Evolutionary conservation across 1,140 invertebrate genomes (phyloP).

Genomic region (Sycophaga agraensis): DNA sequence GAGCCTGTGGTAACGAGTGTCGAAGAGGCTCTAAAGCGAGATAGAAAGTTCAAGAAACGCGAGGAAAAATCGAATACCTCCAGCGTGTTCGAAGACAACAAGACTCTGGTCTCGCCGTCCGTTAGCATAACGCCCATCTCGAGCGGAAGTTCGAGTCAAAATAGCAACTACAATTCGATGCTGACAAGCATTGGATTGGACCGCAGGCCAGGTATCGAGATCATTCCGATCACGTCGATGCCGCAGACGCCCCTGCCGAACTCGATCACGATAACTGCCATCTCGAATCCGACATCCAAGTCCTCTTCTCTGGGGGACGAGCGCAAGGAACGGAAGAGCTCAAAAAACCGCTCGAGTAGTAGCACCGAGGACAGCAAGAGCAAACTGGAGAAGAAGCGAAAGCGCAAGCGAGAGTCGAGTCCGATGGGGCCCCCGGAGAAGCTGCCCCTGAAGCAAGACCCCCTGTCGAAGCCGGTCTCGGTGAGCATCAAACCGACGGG

Average conservation of each 20-base stretch:
- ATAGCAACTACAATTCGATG: constrained; percentile 64
- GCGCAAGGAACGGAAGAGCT: constrained; percentile 66
- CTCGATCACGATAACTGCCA: constrained; percentile 84
- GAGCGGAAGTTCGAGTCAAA: constrained; percentile 40
- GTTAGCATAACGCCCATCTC: constrained; percentile 79
- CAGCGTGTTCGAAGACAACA: constrained; percentile 61
- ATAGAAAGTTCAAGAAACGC: constrained; percentile 50
- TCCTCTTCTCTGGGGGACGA: constrained; percentile 63
- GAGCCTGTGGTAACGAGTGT: constrained; percentile 59
- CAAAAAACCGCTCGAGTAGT: constrained; percentile 55
- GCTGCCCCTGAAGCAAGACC: constrained; percentile 66
- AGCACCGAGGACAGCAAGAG: constrained; percentile 58
- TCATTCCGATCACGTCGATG: constrained; percentile 71
- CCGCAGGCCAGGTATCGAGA: constrained; percentile 75
- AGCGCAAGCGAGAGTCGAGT: constrained; percentile 73
- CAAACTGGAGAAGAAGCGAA: constrained; percentile 76
- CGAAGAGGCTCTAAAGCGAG: constrained; percentile 63
- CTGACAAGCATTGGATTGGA: constrained; percentile 66
- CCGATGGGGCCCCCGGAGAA: constrained; percentile 85
- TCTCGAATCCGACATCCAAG: constrained; percentile 56
- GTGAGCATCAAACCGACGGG: constrained; percentile 71
- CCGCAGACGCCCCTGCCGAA: constrained; percentile 67
- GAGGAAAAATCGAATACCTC: constrained; percentile 53
- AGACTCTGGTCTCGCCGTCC: constrained; percentile 68
- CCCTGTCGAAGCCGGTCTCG: constrained; percentile 71